Evolutionary conservation across 2,113 vertebrate species (phyloP), one percentile per base, ranked within the genome.

Genomic region (Bufo gargarizans): DNA sequence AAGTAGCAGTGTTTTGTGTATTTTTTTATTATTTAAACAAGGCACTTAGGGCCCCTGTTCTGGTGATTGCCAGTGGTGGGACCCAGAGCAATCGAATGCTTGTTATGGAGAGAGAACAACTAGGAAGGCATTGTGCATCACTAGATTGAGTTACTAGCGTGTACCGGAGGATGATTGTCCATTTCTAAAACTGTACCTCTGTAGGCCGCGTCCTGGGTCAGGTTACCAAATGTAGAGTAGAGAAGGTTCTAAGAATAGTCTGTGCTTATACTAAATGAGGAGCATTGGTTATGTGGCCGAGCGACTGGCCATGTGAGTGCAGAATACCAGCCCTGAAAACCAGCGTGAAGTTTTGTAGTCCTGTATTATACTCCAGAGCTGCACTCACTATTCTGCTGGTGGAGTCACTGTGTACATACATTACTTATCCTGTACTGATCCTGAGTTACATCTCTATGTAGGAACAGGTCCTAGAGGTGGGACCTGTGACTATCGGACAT

Each of bases 141-240:
- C 65, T 67, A 22, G 65, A 22, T 33, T 7, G 4, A 7, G n/a
- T 8, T 72, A 72, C 4, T 50, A 58, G 61, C 77, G 20, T 9
- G 11, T 49, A 11, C 49, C n/a, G n/a, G 14, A 8, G 14, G 16
- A 61, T 79, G 53, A 86, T 50, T 61, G 43, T 43, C 43, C 8
- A n/a, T 14, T 79, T 81, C 86, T 87, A 87, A 58, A 87, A 87
- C 81, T 80, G 58, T 55, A 20, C 77, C 0, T 53, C 77, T 80
- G 16, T 17, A 8, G 22, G 61, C 49, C 50, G 71, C 9, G 8
- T 4, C 33, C 16, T 13, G 50, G 50, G 8, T 87, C 77, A 12
- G 50, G 63, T 87, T 87, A 72, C 86, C 16, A 47, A 20, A 87
- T 55, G 85, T 86, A 53, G 59, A 22, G 50, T 63, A 58, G 43